Base-by-base conservation (phyloP, 2,113 vertebrate genomes). In the Cinclus cinclus region DNA sequence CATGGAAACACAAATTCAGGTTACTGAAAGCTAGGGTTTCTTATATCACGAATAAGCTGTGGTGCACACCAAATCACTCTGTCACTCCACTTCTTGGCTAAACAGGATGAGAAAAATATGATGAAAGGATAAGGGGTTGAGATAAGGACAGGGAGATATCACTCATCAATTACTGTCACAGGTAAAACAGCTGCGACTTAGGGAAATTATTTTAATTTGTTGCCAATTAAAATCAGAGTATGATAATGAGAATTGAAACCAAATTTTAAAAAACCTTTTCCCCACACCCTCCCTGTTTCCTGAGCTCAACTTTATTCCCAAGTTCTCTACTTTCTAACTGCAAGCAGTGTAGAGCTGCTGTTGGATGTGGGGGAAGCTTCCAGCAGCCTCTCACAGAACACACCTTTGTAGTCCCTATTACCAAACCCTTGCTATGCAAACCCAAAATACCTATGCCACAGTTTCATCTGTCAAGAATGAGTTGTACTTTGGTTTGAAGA, bases 201-300 rank as follows among this genome's bases (percentile, higher is more conserved):
- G 7, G 59, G 33, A 86, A 92, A 77, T 85, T 44, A 81, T n/a
- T 67, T 89, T 71, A 89, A 92, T 81, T 86, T 70, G 55, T 60
- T 78, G n/a, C 47, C n/a, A 82, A 71, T 62, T 73, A 85, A 90
- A 82, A 63, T 82, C 59, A 86, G 59, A 85, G 64, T 24, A 58
- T 21, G 55, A 25, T 82, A 74, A 78, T 63, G 21, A 90, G 44
- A 87, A 64, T 49, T 39, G 65, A 80, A 53, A n/a, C 4, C 6
- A 53, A 64, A 49, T 14, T 60, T 75, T 31, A 55, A 74, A 94
- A 84, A 25, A 7, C 6, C 50, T 55, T 75, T 33, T 13, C n/a
- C 39, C 6, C 44, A 75, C 27, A 90, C 7, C 20, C 15, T 79
- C n/a, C 68, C 20, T 75, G 64, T 62, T 65, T 35, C 35, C 62